These are phyloP conservation scores for Drosophila recens DNA, from an alignment of 2,888 invertebrate genomes.

Conservation along the genomic window DNA sequence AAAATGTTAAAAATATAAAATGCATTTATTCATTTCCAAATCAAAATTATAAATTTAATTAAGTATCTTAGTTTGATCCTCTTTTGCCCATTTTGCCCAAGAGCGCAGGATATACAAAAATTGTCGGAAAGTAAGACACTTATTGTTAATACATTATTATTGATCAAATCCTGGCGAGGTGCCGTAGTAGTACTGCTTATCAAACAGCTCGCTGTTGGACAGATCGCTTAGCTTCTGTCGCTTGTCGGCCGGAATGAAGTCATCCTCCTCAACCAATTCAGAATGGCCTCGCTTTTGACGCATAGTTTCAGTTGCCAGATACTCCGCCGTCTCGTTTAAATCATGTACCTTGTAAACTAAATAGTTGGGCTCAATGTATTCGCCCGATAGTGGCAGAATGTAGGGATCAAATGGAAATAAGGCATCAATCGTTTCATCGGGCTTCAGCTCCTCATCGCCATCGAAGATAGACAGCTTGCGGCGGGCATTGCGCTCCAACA, in stretches of 20 bases:
- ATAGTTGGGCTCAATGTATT: constrained; percentile 77
- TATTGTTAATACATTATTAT: constrained; percentile 25
- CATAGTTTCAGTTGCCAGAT: constrained; percentile 16
- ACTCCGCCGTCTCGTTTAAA: constrained; percentile 63
- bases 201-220: constrained; percentile 80
- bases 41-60: too few relatives aligned
- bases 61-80: too few relatives aligned
- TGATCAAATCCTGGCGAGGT: constrained; percentile 83
- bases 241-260: constrained; percentile 83
- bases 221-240: constrained; percentile 73
- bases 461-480: constrained; percentile 87
- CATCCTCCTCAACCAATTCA: constrained; percentile 83
- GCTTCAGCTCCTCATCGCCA: constrained; percentile 86
- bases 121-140: too few relatives aligned
- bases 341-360: constrained; percentile 64
- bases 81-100: too few relatives aligned
- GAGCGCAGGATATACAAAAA: too few relatives aligned
- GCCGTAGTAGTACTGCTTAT: constrained; percentile 82
- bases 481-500: constrained; percentile 93
- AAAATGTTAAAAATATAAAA: too few relatives aligned
- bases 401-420: constrained; percentile 98
- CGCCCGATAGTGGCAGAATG: constrained; percentile 87
- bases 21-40: too few relatives aligned
- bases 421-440: constrained; percentile 86
- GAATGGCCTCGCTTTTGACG: constrained; percentile 83